Base-by-base conservation (phyloP, 2,113 vertebrate genomes). In the Phycodurus eques region DNA sequence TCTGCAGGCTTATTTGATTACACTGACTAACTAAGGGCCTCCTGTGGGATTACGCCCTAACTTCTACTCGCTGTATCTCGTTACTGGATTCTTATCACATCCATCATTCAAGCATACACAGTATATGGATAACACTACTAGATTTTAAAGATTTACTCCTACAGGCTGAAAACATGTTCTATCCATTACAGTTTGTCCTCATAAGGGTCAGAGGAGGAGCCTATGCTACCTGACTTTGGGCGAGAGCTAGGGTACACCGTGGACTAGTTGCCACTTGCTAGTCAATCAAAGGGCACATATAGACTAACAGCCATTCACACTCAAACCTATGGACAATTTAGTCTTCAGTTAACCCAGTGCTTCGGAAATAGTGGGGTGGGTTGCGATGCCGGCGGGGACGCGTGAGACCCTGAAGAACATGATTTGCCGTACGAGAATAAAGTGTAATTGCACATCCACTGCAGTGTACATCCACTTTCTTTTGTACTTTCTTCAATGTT, bases 1-100 rank as follows among this genome's bases (percentile, higher is more conserved):
- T 91, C 87, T 87, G 77, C 88, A 85, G 44, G 46, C 79, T 83
- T 85, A 88, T 91, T 85, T 81, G 81, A 87, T 93, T 92, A 90
- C 92, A 67, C 75, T 19, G 35, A 80, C 80, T 76, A 80, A 87
- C 81, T 87, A 81, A 86, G 84, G 84, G 80, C 78, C 83, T 82
- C 80, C 88, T 85, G 85, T 88, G 76, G 79, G 80, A 89, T 88
- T 87, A 82, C 76, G 83, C 84, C 82, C 80, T 79, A 62, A 70
- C 71, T 61, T 83, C 80, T 27, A 27, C 27, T 68, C 71, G 79
- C 79, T 82, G 77, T 80, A 75, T 86, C 79, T 86, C 80, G 85
- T 88, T 84, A 88, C 80, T 71, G 78, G 80, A 88, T 75, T 82
- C 80, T 84, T 84, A 75, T 87, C 77, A 85, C 77, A 71, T 80